These are phyloP conservation scores for Drosophila burlai DNA, from an alignment of 1,140 invertebrate genomes.

Conservation along the genomic window DNA sequence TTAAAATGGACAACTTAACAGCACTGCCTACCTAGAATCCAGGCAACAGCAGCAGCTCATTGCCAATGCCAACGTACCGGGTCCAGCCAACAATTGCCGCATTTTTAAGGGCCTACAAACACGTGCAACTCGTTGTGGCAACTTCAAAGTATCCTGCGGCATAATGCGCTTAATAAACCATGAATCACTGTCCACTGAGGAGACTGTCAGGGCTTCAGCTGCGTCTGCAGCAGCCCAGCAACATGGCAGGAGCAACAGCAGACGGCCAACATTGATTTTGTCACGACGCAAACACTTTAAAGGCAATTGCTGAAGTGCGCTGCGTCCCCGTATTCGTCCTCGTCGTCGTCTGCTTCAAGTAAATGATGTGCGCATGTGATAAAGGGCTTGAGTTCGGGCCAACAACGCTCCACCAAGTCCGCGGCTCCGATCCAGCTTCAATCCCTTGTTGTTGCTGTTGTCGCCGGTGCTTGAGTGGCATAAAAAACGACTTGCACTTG, in stretches of 20 bases:
- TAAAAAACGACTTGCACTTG: slow-evolving; percentile 81
- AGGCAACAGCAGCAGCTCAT: slow-evolving; percentile 25
- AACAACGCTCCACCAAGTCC: slow-evolving; percentile 16
- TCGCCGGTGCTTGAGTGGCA: slow-evolving; percentile 70
- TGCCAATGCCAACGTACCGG: slow-evolving; percentile 59
- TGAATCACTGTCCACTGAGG: slow-evolving; percentile 83
- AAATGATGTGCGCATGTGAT: slow-evolving; percentile 83
- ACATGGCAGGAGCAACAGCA: slow-evolving; percentile 52
- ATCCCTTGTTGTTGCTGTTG: slow-evolving; percentile 54
- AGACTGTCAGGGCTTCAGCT: slow-evolving; percentile 66
- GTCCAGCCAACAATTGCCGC: slow-evolving; percentile 43
- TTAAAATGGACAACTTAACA: slow-evolving; percentile 13
- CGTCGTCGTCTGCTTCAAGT: slow-evolving; percentile 55
- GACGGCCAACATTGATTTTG: slow-evolving; percentile 83
- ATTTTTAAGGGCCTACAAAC: slow-evolving; percentile 59
- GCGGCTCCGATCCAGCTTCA: slow-evolving; percentile 7
- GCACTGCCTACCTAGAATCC: slow-evolving; percentile 8
- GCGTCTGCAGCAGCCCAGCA: slow-evolving; percentile 23
- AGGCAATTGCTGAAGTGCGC: slow-evolving; percentile 82
- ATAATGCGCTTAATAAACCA: slow-evolving; percentile 85
- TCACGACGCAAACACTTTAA: slow-evolving; percentile 84
- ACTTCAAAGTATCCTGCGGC: slow-evolving; percentile 83
- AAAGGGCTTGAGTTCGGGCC: slow-evolving; percentile 63
- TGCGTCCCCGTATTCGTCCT: slow-evolving; percentile 42
- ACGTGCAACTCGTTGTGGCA: slow-evolving; percentile 54